phyloP scores from a whole-genome alignment of 2,113 vertebrate genomes.

The Synodontis membranacea region DNA sequence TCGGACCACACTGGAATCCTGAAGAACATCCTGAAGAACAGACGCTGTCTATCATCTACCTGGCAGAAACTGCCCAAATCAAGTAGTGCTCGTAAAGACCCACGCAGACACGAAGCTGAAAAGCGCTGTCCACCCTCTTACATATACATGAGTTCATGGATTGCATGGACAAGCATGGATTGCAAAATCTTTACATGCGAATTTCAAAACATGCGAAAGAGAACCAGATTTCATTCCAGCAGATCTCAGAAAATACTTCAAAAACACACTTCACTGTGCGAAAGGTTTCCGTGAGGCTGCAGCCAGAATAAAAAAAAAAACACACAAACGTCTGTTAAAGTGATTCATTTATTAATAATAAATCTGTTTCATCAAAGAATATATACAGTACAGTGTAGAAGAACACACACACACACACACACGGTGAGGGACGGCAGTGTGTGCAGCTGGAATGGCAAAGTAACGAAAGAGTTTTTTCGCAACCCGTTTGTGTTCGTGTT shows the following conservation, averaged over 20 bases:
- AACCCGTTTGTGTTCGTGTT: too few species aligned
- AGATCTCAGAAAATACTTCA: too few species aligned
- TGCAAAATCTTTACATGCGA: background rate
- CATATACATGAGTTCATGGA: too few species aligned
- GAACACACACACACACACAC: slow-evolving; percentile 11
- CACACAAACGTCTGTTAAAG: background rate
- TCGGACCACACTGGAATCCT: background rate
- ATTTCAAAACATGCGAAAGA: too few species aligned
- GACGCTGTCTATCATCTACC: background rate
- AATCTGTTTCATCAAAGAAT: slow-evolving; percentile 15
- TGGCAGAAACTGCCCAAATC: background rate
- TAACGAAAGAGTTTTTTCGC: background rate
- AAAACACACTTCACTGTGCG: too few species aligned
- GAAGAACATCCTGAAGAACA: background rate
- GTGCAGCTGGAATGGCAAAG: slow-evolving; percentile 22
- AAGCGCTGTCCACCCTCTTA: too few species aligned
- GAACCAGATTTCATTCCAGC: too few species aligned
- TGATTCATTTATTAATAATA: slow-evolving; percentile 45
- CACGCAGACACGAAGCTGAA: background rate
- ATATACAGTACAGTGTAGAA: slow-evolving; percentile 9
- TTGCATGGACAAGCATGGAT: background rate
- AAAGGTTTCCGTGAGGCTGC: too few species aligned
- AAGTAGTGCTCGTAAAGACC: background rate
- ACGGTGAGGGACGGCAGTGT: background rate
- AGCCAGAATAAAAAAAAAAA: too few species aligned